Base-by-base conservation (phyloP, 1,140 invertebrate species). In the Brachionus paranguensis region DNA sequence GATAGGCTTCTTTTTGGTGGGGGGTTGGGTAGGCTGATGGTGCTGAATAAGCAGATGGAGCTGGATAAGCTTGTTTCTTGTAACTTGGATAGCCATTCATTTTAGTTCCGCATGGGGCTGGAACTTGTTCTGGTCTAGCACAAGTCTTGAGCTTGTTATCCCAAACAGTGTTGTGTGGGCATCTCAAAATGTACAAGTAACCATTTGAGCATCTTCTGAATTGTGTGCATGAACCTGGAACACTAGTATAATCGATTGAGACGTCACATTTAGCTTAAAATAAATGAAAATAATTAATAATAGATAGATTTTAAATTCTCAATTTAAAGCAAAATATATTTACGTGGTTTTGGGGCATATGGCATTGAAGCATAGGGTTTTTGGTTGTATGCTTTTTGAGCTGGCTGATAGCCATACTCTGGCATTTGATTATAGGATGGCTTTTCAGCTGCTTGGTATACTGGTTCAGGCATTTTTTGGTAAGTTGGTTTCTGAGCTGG, bases 121-220 rank as follows among this genome's bases (percentile, higher is more conserved):
- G 33, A 3, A 72, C 68, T 41, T 41, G 12, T 24, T 72, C 68
- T n/a, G 68, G 68, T 24, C 68, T n/a, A 41, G 29, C 37, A 43
- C 68, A 72, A 41, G 37, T 43, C 37, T 41, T 72, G 41, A 27
- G 2, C 17, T 43, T 33, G 17, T 37, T 43, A n/a, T 72, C 68
- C 33, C 29, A 72, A 1, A 72, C 68, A 41, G 68, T 72, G 29
- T 72, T 41, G 29, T n/a, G n/a, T 72, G 68, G 68, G 37, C 68
- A 72, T 41, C 68, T 72, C 33, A 72, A 72, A 14, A 72, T 72
- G 12, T 41, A 72, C 17, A 72, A 41, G 17, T 41, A 72, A 1
- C 68, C 68, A 20, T 72, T 72, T 72, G 33, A 37, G n/a, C 68
- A 72, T 41, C 68, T 12, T 43, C 68, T 72, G 37, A 72, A 72